Conservation (phyloP, 2,113 vertebrate species). For the Narcine bancroftii region DNA sequence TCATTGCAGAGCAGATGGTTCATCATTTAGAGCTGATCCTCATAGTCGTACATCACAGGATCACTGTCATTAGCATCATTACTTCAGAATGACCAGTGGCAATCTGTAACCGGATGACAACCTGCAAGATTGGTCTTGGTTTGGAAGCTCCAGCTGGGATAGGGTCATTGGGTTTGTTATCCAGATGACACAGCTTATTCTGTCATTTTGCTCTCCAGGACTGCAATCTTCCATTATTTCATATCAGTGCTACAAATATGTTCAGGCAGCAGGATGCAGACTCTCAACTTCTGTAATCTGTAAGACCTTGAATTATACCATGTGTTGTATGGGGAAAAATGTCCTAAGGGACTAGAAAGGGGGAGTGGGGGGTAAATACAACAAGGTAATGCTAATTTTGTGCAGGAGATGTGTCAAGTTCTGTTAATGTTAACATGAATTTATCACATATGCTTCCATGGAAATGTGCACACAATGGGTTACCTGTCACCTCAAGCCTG, state of each 20-base stretch:
- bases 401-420: too few species aligned
- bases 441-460: too few species aligned
- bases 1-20: conserved; percentile 19
- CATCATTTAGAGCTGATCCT: conserved; percentile 18
- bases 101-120: neutral
- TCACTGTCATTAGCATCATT: conserved; percentile 20
- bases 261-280: neutral
- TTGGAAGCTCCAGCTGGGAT: neutral
- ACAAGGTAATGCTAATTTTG: too few species aligned
- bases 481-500: too few species aligned
- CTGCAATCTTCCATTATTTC: neutral
- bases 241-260: neutral
- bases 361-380: too few species aligned
- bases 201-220: neutral
- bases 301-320: neutral
- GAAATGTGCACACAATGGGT: too few species aligned
- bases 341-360: neutral
- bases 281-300: neutral
- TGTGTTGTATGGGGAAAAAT: neutral
- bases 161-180: neutral
- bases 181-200: neutral
- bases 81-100: neutral
- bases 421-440: too few species aligned
- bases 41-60: neutral
- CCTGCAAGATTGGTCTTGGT: neutral